Base-by-base conservation (phyloP, 2,797 vertebrate genomes). In the Smutsia gigantea region DNA sequence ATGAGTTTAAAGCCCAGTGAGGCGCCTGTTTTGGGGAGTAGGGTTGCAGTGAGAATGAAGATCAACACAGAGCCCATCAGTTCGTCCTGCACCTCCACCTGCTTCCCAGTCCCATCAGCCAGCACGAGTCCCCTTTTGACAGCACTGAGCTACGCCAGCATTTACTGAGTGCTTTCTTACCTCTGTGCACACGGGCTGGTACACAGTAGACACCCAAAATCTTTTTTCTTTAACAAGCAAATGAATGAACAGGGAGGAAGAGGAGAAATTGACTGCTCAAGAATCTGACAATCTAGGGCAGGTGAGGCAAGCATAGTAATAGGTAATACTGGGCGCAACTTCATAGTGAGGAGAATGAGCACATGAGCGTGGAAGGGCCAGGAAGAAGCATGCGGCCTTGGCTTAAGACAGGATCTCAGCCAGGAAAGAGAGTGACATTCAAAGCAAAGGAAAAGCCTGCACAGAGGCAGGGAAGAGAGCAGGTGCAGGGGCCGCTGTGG, bases 401-500 rank as follows among this genome's bases (percentile, higher is more conserved):
- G 37, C 46, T 87, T 27, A 51, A 61, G 59, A 46, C 42, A 84
- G 27, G 42, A 34, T 64, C 29, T 74, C 21, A 46, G 23, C 19
- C 57, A 64, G 39, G 29, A 85, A 42, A 77, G 63, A 78, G 25
- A 88, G 59, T 21, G 39, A 29, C 18, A 34, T 72, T 64, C 64
- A 82, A 39, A 83, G 74, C 68, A 74, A 39, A 85, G 59, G 71
- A n/a, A 53, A 21, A 18, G 13, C 34, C 34, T 74, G 31, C 42
- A n/a, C 8, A 66, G 23, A 94, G 74, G 77, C 69, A 64, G 59
- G n/a, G 55, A 78, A 72, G 77, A 61, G 37, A 71, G 37, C 59
- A 66, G 55, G 17, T 21, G 1, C 3, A 34, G 39, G 31, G 69
- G 29, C 69, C 21, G 0, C 5, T 21, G 4, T 57, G 57, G 53